A percentile compares a stretch with the other conserved stretches of the same genome.
Evolutionary conservation across 2,113 vertebrate species (phyloP).

Genomic region (Zosterops japonicus): DNA sequence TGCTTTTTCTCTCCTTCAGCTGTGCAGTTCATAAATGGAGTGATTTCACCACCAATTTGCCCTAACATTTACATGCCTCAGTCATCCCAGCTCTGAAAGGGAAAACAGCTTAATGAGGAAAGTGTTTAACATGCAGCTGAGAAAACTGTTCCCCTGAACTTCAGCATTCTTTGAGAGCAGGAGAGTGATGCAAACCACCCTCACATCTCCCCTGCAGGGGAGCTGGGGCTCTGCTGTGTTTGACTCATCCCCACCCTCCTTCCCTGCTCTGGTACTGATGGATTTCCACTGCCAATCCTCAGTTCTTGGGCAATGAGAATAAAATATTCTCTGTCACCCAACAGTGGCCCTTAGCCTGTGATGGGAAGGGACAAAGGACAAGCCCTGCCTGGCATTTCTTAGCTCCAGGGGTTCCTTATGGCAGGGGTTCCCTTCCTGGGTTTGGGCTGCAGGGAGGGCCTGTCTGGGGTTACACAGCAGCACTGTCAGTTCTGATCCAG

Average conservation of each 20-base stretch:
- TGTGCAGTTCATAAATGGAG: background rate
- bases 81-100: background rate
- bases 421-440: background rate
- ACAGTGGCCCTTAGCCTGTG: accelerated
- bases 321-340: background rate
- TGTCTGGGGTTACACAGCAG: background rate
- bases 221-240: background rate
- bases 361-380: background rate
- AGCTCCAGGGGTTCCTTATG: background rate
- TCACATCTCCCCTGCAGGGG: background rate
- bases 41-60: background rate
- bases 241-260: background rate
- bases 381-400: background rate
- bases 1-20: background rate
- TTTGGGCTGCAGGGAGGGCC: background rate
- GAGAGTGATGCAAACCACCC: background rate
- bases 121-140: background rate
- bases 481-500: background rate
- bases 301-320: background rate
- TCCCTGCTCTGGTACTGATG: accelerated
- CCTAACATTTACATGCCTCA: background rate
- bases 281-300: background rate
- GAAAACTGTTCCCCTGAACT: background rate
- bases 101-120: background rate
- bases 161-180: background rate